Evolutionary conservation across 2,888 invertebrate genomes (phyloP), one percentile per base, ranked within the genome.

Genomic region (Papilio gigon): DNA sequence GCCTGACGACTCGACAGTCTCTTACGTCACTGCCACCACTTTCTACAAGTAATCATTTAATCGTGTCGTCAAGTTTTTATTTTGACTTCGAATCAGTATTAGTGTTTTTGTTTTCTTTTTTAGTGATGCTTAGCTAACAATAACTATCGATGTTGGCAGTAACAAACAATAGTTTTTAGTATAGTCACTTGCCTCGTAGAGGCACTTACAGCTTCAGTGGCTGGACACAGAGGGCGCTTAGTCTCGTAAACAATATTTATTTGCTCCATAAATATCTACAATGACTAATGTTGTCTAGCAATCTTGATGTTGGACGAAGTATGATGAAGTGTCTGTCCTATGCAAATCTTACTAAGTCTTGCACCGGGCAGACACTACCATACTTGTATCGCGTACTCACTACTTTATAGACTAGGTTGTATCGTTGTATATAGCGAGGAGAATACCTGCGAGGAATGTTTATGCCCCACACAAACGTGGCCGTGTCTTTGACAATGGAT

Each of bases 11-110:
- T 60, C 1, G 22, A 22, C 60, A 60, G 25, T 60, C 37, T n/a
- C 40, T 37, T 37, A 40, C 30, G 53, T 30, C 30, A 56, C 42
- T 42, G 17, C 17, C 17, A 22, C n/a, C 9, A 56, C 53, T 56
- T 56, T 56, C 53, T 56, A 56, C 53, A 17, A 56, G 53, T 56
- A 56, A 56, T 56, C 53, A 56, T 56, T 56, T 56, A 56, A 56
- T 30, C 53, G 53, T 56, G 53, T 53, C 50, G 50, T 27, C 27
- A 25, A 53, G n/a, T 30, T 53, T 53, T 30, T 30, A 9, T 17
- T 56, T 56, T 56, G 8, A 17, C 17, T 56, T 56, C 17, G 30
- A 9, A 30, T 30, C 11, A 11, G 0, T 30, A 30, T 30, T 56
- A 6, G 1, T 27, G 5, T 50, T 27, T n/a, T 27, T 27, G 17